Evolutionary conservation across 1,140 invertebrate genomes (phyloP).

Genomic region (Eupeodes corollae): DNA sequence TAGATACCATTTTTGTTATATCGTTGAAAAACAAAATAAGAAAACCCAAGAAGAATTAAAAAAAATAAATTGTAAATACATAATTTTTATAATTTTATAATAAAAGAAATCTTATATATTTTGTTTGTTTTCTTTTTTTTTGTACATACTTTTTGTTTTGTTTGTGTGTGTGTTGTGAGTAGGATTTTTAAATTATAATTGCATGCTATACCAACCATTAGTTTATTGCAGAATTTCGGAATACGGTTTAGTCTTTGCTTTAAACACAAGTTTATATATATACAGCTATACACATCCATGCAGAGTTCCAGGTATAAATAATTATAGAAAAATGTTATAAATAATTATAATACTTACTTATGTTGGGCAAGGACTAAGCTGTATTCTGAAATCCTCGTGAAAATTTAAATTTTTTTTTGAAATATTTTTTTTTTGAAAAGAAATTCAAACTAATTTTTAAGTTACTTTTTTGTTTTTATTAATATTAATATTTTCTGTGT

Average conservation of each 20-base stretch:
- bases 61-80: background rate
- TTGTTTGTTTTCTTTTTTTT: background rate
- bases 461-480: too few relatives aligned
- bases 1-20: background rate
- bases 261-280: background rate
- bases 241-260: conserved; percentile 36
- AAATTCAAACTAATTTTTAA: too few relatives aligned
- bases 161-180: conserved; percentile 4
- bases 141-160: conserved; percentile 1
- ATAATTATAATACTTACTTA: conserved; percentile 23
- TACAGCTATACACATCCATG: too few relatives aligned
- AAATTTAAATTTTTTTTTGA: background rate
- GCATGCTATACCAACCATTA: background rate
- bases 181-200: background rate
- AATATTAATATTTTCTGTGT: too few relatives aligned
- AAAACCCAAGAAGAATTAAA: background rate
- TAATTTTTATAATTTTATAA: background rate
- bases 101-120: background rate
- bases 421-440: too few relatives aligned
- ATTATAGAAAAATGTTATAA: too few relatives aligned
- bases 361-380: conserved; percentile 35
- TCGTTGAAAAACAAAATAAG: too few relatives aligned
- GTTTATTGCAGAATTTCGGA: conserved; percentile 12
- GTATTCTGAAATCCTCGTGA: conserved; percentile 20
- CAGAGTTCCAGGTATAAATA: too few relatives aligned